These are phyloP conservation scores for Trematomus bernacchii DNA, from an alignment of 2,797 vertebrate species.

Conservation along the genomic window DNA sequence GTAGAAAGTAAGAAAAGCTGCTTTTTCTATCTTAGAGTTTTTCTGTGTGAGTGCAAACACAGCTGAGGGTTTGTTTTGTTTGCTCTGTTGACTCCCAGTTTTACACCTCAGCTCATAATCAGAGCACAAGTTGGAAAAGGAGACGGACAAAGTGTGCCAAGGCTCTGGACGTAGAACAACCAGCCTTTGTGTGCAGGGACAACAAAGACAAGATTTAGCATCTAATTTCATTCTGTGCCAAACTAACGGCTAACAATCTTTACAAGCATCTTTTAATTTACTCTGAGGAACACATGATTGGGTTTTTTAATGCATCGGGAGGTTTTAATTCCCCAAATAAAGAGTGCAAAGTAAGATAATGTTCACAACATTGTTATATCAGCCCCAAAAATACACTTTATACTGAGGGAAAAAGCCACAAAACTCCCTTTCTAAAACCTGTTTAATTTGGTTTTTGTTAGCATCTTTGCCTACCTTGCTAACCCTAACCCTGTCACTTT, in stretches of 20 bases:
- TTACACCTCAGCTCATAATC: slow-evolving; percentile 66
- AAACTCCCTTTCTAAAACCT: neutral
- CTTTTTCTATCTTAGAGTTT: slow-evolving; percentile 29
- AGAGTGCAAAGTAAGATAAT: neutral
- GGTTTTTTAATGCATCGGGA: neutral
- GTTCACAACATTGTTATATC: neutral
- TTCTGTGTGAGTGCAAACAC: slow-evolving; percentile 58
- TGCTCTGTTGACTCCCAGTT: slow-evolving; percentile 64
- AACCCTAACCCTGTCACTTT: neutral
- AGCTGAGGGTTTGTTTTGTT: slow-evolving; percentile 72
- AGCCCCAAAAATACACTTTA: neutral
- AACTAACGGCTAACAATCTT: slow-evolving; percentile 41
- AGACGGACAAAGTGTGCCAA: slow-evolving; percentile 46
- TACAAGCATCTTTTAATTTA: slow-evolving; percentile 42
- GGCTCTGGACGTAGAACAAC: slow-evolving; percentile 49
- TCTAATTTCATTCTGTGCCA: slow-evolving; percentile 26
- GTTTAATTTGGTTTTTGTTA: no score
- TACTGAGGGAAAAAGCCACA: neutral
- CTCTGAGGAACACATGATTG: neutral
- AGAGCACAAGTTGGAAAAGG: slow-evolving; percentile 38
- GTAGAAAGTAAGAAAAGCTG: slow-evolving; percentile 17
- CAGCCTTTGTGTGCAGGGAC: slow-evolving; percentile 58
- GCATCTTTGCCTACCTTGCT: no score
- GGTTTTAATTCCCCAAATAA: neutral
- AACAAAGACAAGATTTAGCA: slow-evolving; percentile 56